Evolutionary conservation across 2,888 invertebrate species (phyloP).

Genomic region (Drosophila nr. perissopoda): DNA sequence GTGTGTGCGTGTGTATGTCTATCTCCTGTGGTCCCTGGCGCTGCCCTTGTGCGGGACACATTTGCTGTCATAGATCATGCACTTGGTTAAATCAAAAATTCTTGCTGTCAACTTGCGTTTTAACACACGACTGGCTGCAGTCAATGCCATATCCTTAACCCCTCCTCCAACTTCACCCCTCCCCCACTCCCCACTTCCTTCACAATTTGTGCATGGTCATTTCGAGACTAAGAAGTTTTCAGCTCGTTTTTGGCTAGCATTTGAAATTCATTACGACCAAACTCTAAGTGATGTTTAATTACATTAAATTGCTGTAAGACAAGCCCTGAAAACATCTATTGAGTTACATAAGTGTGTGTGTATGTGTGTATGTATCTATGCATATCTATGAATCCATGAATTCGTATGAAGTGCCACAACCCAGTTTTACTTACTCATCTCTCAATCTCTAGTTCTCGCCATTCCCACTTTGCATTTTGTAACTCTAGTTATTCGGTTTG

Average conservation of each 20-base stretch:
- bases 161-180: not conserved
- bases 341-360: not conserved
- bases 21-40: constrained; percentile 23
- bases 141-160: constrained; percentile 42
- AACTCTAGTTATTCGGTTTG: constrained; percentile 44
- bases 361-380: constrained; percentile 22
- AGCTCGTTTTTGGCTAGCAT: constrained; percentile 47
- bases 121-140: constrained; percentile 68
- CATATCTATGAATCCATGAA: constrained; percentile 57
- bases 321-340: constrained; percentile 29
- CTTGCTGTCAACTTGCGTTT: constrained; percentile 71
- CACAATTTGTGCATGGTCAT: constrained; percentile 12
- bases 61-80: constrained; percentile 79
- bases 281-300: constrained; percentile 63
- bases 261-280: constrained; percentile 69
- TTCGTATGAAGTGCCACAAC: constrained; percentile 64
- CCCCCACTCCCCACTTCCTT: not conserved
- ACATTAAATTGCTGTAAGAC: constrained; percentile 60
- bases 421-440: constrained; percentile 55
- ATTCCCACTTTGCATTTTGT: constrained; percentile 26
- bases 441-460: not conserved
- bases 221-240: constrained; percentile 13
- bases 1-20: constrained; percentile 19
- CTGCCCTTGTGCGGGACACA: constrained; percentile 69
- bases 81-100: constrained; percentile 78